phyloP scores from a whole-genome alignment of 1,140 invertebrate species.

The Bombus pascuorum region DNA sequence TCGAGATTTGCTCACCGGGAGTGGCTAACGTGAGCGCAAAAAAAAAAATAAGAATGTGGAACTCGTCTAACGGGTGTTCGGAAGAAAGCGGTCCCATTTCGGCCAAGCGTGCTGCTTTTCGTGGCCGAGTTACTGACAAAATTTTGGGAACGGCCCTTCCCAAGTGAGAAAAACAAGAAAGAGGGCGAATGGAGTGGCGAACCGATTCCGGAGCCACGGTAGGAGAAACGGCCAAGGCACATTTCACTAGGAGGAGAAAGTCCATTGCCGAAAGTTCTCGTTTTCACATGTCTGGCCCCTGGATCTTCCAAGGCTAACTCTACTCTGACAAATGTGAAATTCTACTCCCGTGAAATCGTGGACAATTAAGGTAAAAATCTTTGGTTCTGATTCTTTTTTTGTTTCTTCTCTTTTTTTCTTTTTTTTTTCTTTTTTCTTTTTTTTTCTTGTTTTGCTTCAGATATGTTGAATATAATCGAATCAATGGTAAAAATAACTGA shows the following conservation, averaged over 20 bases:
- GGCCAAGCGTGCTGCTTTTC: slow-evolving; percentile 32
- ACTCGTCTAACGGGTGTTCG: slow-evolving; percentile 39
- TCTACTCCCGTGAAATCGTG: not conserved
- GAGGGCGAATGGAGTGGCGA: slow-evolving; percentile 2
- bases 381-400: too few relatives aligned
- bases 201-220: not conserved
- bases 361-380: not conserved
- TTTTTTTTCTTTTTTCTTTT: too few relatives aligned
- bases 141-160: slow-evolving; percentile 19
- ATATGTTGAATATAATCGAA: too few relatives aligned
- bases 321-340: not conserved
- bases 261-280: slow-evolving; percentile 64
- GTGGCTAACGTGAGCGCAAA: not conserved
- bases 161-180: slow-evolving; percentile 15
- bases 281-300: slow-evolving; percentile 45
- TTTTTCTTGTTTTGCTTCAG: too few relatives aligned
- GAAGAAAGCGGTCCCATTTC: slow-evolving; percentile 52
- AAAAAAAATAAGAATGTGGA: not conserved
- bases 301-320: slow-evolving; percentile 20
- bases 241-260: slow-evolving; percentile 71
- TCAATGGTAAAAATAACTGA: too few relatives aligned
- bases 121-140: slow-evolving; percentile 35
- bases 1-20: too few relatives aligned
- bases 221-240: slow-evolving; percentile 27
- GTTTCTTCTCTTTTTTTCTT: too few relatives aligned